phyloP scores from a whole-genome alignment of 2,888 invertebrate species.

The Dichetophora obliterata region DNA sequence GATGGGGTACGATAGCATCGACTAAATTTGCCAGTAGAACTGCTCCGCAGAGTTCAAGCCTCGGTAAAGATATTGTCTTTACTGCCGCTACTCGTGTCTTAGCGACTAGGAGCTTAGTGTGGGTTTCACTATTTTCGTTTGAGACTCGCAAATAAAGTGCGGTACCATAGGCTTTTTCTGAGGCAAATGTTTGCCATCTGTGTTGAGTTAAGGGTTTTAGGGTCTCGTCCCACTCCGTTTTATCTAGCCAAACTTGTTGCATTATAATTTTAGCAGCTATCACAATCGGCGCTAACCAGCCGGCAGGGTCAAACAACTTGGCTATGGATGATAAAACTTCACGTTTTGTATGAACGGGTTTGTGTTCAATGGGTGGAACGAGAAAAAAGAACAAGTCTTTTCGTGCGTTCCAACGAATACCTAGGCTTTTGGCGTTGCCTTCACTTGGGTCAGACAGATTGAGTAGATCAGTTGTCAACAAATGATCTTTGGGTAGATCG shows the following conservation, averaged over 20 bases:
- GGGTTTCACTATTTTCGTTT: no score
- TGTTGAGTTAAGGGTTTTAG: no score
- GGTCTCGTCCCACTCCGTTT: not conserved
- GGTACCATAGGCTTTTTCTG: no score
- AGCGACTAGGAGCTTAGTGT: no score
- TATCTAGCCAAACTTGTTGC: not conserved
- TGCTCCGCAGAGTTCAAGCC: no score
- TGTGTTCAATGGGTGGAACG: not conserved
- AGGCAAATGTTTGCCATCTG: no score
- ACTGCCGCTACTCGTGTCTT: no score
- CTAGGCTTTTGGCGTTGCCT: slow-evolving; percentile 7
- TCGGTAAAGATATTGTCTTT: no score
- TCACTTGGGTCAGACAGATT: slow-evolving; percentile 6
- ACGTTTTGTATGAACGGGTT: not conserved
- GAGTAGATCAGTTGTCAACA: not conserved
- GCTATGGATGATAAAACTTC: not conserved
- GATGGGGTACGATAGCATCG: no score
- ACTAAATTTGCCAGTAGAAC: no score
- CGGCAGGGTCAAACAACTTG: not conserved
- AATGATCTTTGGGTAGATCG: slow-evolving; percentile 8
- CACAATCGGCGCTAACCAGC: not conserved
- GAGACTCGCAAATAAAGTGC: no score
- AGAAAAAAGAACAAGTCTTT: not conserved
- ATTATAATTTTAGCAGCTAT: not conserved
- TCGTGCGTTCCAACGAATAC: slow-evolving; percentile 38